Percentiles rank a stretch among this genome's conserved stretches.
Evolutionary conservation across 2,113 vertebrate species (phyloP).

Genomic region (Peromyscus polionotus): DNA sequence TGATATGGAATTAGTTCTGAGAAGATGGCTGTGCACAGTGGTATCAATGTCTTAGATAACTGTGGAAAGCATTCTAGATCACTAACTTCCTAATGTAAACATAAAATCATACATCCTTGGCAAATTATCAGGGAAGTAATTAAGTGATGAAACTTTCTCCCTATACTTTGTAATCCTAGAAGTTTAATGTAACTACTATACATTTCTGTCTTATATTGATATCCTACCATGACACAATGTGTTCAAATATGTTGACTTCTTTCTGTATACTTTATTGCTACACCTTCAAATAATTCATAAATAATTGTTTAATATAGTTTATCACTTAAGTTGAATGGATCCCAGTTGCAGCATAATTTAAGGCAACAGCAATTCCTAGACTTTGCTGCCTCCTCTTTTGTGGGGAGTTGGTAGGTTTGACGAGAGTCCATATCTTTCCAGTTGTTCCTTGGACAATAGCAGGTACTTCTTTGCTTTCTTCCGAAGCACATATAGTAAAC

Average conservation of each 20-base stretch:
- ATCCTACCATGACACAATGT: background rate
- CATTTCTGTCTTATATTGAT: background rate
- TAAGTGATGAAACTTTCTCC: background rate
- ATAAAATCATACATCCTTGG: background rate
- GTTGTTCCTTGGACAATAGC: no score
- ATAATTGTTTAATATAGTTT: background rate
- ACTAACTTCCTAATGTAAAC: background rate
- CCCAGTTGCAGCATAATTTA: background rate
- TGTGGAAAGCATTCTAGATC: background rate
- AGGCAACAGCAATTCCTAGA: background rate
- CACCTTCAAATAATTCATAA: background rate
- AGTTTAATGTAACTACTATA: background rate
- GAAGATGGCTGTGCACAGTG: background rate
- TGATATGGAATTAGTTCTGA: background rate
- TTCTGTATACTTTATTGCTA: no score
- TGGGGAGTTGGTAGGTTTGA: background rate
- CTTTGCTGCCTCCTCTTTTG: background rate
- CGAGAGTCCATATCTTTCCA: background rate
- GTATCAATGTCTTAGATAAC: background rate
- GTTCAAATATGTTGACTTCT: background rate
- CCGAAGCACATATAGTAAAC: background rate
- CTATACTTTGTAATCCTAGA: background rate
- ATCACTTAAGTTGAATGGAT: background rate
- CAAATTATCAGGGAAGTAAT: background rate
- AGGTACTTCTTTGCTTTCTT: background rate